Evolutionary conservation across 2,113 vertebrate genomes (phyloP), one percentile per base, ranked within the genome.

Genomic region (Girardinichthys multiradiatus): DNA sequence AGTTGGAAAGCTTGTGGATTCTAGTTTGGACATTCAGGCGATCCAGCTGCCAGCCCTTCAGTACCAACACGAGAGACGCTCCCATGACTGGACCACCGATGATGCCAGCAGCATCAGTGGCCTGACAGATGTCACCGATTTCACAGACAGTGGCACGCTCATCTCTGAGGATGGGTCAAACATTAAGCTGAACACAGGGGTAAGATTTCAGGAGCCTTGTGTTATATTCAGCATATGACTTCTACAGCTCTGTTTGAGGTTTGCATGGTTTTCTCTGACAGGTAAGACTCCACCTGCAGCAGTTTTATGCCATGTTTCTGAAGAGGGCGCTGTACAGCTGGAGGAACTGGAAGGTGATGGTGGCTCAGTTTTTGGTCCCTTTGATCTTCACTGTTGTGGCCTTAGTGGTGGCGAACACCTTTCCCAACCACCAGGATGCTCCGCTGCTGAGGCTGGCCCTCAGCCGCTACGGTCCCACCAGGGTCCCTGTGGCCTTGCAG

Each of bases 301-400:
- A 99, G 90, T 99, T 98, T 90, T 97, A 96, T 0, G 96, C 97
- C 87, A 99, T 99, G 96, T 97, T 99, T 86, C 92, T 98, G 91
- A 99, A 99, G 92, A 94, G 98, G 81, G 97, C 97, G 2, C 71
- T 96, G 8, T 99, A 98, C 91, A 98, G 95, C 94, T 97, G 96
- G 96, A 95, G 98, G 33, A 98, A 99, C 93, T 99, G 98, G 98
- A 99, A 98, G 91, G 96, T 99, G 92, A 95, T 96, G 83, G 96
- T 94, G 0, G 98, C 96, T 0, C 98, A 99, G 94, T 96, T 99
- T 88, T 91, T 99, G 9, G 96, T 99, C 68, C 98, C 98, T n/a
- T 90, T 99, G 51, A 94, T 97, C 29, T 99, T 98, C 87, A 95
- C 96, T 4, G 87, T 95, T 29, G 84, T 98, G 24, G 96, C 98